Evolutionary conservation across 2,888 invertebrate species (phyloP).

Genomic region (Eristalis intricaria): DNA sequence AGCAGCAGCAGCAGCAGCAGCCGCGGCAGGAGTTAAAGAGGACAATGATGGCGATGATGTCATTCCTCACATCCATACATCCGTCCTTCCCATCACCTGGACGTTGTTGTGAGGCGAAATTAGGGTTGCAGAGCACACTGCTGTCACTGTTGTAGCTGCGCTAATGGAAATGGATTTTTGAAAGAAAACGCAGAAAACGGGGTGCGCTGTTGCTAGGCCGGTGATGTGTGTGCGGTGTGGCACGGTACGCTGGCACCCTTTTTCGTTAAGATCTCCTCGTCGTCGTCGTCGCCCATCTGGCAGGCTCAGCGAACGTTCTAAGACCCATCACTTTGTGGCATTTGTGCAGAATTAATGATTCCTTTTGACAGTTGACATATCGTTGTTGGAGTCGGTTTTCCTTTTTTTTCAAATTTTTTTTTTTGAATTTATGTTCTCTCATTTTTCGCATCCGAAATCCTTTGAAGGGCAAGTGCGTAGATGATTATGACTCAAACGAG

Average conservation of each 20-base stretch:
- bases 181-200: slow-evolving; percentile 39
- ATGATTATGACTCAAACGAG: not conserved
- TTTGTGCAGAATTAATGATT: slow-evolving; percentile 65
- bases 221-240: slow-evolving; percentile 13
- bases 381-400: slow-evolving; percentile 7
- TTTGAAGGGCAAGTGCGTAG: slow-evolving; percentile 11
- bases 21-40: slow-evolving; percentile 42
- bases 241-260: slow-evolving; percentile 26
- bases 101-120: slow-evolving; percentile 56
- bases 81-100: slow-evolving; percentile 47
- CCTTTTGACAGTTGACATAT: slow-evolving; percentile 67
- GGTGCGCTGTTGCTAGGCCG: slow-evolving; percentile 59
- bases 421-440: slow-evolving; percentile 6
- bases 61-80: slow-evolving; percentile 51
- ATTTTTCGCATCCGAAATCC: not conserved
- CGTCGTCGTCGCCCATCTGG: slow-evolving; percentile 42
- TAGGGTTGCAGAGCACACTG: slow-evolving; percentile 56
- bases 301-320: slow-evolving; percentile 13
- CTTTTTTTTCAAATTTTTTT: slow-evolving; percentile 28
- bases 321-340: slow-evolving; percentile 43
- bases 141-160: slow-evolving; percentile 30
- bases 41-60: slow-evolving; percentile 64
- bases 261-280: not conserved
- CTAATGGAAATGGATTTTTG: slow-evolving; percentile 56
- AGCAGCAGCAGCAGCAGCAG: too few species aligned